phyloP scores from a whole-genome alignment of 2,888 invertebrate genomes.

The Stenolophus ochropezus region DNA sequence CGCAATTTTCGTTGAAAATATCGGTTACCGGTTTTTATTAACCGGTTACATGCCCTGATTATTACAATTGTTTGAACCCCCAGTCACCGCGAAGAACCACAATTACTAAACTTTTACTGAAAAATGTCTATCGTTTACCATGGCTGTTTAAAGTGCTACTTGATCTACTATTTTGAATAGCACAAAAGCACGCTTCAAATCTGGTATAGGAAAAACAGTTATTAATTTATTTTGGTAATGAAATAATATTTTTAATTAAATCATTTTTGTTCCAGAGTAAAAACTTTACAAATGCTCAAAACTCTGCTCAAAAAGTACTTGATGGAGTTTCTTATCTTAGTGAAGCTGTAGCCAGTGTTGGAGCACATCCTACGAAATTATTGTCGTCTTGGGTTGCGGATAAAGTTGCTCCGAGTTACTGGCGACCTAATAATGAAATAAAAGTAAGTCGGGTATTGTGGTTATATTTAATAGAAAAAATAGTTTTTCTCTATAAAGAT shows the following conservation, averaged over 20 bases:
- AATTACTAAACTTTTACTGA: too few species aligned
- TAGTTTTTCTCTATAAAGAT: neutral
- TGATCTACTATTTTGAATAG: too few species aligned
- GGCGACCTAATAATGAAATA: constrained; percentile 86
- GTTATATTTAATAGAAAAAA: neutral
- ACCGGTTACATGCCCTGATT: too few species aligned
- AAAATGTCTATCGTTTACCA: too few species aligned
- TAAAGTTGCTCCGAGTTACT: constrained; percentile 86
- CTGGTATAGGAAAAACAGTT: too few species aligned
- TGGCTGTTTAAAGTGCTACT: too few species aligned
- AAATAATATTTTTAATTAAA: neutral
- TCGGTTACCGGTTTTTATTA: too few species aligned
- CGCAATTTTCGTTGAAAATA: too few species aligned
- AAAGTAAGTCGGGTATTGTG: constrained; percentile 73
- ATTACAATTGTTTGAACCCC: too few species aligned
- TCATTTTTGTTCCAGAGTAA: constrained; percentile 68
- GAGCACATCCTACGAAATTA: constrained; percentile 82
- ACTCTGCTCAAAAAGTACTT: constrained; percentile 74
- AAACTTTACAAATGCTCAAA: constrained; percentile 68
- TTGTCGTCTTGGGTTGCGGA: constrained; percentile 85
- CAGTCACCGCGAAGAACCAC: too few species aligned
- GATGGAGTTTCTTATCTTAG: constrained; percentile 78
- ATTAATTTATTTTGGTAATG: too few species aligned
- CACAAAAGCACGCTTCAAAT: too few species aligned
- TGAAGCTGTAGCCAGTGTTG: constrained; percentile 78